Evolutionary conservation across 2,888 invertebrate species (phyloP), one percentile per base, ranked within the genome.

Genomic region (Tenthredo mesomela): DNA sequence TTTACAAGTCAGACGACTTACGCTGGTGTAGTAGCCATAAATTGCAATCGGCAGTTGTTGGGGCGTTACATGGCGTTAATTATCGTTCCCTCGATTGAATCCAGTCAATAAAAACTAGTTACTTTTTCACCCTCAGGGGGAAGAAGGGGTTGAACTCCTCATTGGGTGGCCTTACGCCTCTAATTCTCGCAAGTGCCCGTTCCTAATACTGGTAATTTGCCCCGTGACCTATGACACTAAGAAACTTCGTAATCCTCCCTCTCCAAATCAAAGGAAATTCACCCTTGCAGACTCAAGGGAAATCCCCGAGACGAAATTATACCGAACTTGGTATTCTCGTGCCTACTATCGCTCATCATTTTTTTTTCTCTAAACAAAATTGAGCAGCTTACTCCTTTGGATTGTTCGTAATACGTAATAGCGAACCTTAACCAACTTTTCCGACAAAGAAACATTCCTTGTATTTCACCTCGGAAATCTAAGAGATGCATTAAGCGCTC

Each of bases 1-100:
- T 37, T 61, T 65, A 61, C 80, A 80, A 50, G 82, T 82, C 50
- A 67, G 67, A 80, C 29, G 77, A 77, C 58, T 50, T 61, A 37
- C 80, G 80, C 33, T 77, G 54, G 86, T 87, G 86, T 87, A 87
- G 88, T 88, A 88, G 87, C 88, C 88, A 90, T 91, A 90, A 90
- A 91, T 91, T 88, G 90, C 88, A 86, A 89, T 90, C 90, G 90
- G 88, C 87, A 88, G 87, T 88, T 86, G 89, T 89, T 89, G 89
- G 90, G 90, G 89, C 89, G 88, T 88, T 89, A 87, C 90, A 86
- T 87, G 88, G 88, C 89, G 88, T 91, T 91, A 91, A 91, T 91
- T 91, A 90, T 90, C 89, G 86, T 86, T 86, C 87, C 86, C 85
- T 86, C 88, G 90, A 91, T 90, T 89, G 89, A 90, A 90, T 89